phyloP scores from a whole-genome alignment of 2,888 invertebrate genomes.

The Antheraea assamensis region DNA sequence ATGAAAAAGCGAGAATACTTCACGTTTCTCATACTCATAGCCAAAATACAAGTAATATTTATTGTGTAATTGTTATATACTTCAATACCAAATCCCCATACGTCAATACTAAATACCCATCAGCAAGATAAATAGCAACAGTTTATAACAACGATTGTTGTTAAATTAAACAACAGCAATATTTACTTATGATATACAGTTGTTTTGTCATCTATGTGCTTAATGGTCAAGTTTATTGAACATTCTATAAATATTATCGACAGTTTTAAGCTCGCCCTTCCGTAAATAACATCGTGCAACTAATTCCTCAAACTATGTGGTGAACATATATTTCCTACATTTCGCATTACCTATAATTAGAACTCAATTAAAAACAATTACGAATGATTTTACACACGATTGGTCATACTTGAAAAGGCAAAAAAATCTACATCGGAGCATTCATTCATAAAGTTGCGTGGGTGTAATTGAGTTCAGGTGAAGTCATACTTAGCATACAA shows the following conservation, averaged over 20 bases:
- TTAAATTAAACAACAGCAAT: too few species aligned
- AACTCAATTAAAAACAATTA: not conserved
- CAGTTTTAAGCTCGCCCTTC: not conserved
- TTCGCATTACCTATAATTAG: not conserved
- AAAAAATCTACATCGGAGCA: not conserved
- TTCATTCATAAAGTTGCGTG: conserved; percentile 19
- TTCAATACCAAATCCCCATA: too few species aligned
- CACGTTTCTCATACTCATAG: too few species aligned
- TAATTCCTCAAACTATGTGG: not conserved
- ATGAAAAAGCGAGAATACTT: too few species aligned
- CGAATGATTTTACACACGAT: conserved; percentile 1
- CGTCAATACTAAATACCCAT: too few species aligned
- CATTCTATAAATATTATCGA: not conserved
- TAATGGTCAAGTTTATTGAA: not conserved
- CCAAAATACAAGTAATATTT: too few species aligned
- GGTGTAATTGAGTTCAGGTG: conserved; percentile 21
- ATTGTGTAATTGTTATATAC: too few species aligned
- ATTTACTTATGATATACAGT: too few species aligned
- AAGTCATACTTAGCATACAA: conserved; percentile 15
- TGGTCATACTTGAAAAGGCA: conserved; percentile 1
- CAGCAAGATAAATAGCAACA: too few species aligned
- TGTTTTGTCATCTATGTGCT: not conserved
- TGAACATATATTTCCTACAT: not conserved
- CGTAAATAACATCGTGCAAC: conserved; percentile 17
- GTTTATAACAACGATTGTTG: too few species aligned